Conservation (phyloP, 2,888 invertebrate species). For the Cyaniris semiargus region DNA sequence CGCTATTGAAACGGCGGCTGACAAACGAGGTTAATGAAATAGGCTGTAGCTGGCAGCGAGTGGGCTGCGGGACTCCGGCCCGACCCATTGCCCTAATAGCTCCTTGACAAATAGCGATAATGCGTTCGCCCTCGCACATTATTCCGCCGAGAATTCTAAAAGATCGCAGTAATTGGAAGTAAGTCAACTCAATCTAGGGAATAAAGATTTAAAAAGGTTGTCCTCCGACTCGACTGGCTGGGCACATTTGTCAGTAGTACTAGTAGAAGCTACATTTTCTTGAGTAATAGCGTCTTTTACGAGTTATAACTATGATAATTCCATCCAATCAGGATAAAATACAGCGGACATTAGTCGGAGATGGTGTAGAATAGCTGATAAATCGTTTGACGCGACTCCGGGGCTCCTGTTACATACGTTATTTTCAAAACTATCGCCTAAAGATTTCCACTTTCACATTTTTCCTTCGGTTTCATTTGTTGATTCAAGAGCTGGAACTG, state of each 20-base stretch:
- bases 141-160: not conserved
- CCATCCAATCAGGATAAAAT: slow-evolving; percentile 1
- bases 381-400: not conserved
- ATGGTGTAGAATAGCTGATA: not conserved
- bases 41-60: slow-evolving; percentile 1
- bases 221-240: not conserved
- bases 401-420: not conserved
- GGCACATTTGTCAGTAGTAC: not conserved
- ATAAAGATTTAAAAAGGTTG: not conserved
- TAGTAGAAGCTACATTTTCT: not conserved
- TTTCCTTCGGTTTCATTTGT: not conserved
- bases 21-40: slow-evolving; percentile 21
- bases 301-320: slow-evolving; percentile 16
- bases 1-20: slow-evolving; percentile 1
- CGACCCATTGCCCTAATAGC: slow-evolving; percentile 19
- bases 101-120: slow-evolving; percentile 11
- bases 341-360: not conserved
- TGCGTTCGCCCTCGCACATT: slow-evolving; percentile 6
- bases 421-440: not conserved
- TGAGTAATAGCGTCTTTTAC: slow-evolving; percentile 10
- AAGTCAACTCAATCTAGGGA: not conserved
- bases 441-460: not conserved
- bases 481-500: not conserved
- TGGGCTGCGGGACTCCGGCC: not conserved
- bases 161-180: not conserved